These are phyloP conservation scores for Indicator maculatus DNA, from an alignment of 2,113 vertebrate species.

Conservation along the genomic window DNA sequence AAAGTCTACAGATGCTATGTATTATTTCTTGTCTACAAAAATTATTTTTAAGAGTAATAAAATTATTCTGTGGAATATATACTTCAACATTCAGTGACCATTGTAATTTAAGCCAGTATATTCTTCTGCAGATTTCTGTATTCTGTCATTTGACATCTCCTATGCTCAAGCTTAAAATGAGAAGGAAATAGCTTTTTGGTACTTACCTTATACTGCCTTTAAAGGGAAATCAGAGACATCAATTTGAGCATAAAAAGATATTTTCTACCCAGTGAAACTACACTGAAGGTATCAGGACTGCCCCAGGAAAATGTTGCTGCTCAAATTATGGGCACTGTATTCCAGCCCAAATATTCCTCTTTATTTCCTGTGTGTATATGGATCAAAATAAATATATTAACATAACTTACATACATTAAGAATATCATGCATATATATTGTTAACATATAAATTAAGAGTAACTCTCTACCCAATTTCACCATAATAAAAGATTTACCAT, in stretches of 20 bases:
- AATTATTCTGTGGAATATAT: not conserved
- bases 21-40: not conserved
- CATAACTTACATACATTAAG: too few species aligned
- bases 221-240: not conserved
- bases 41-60: not conserved
- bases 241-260: not conserved
- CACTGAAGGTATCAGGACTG: not conserved
- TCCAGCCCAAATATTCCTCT: not conserved
- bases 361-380: not conserved
- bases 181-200: not conserved
- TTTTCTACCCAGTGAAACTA: conserved; percentile 9
- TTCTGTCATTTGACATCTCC: not conserved
- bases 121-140: not conserved
- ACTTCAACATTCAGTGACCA: not conserved
- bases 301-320: not conserved
- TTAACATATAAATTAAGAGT: not conserved
- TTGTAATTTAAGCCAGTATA: not conserved
- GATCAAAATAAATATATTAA: too few species aligned
- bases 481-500: not conserved
- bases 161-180: not conserved
- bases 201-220: not conserved
- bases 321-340: not conserved
- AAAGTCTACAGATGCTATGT: not conserved
- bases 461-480: not conserved
- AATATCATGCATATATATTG: too few species aligned